Percentiles rank a stretch among this genome's conserved stretches.
phyloP scores from a whole-genome alignment of 2,888 invertebrate species.

The Polymixis flavicincta region DNA sequence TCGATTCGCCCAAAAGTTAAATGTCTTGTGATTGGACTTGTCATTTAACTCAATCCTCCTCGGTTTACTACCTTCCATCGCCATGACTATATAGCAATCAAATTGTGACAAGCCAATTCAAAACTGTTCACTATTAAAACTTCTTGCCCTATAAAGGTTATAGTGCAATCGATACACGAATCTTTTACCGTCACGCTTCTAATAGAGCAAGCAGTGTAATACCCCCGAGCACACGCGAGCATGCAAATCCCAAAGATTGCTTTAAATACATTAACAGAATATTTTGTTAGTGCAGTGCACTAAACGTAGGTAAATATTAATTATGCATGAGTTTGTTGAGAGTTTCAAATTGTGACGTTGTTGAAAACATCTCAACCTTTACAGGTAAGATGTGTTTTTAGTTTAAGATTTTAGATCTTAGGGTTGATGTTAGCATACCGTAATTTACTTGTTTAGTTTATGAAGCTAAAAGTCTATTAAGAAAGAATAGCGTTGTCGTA shows the following conservation, averaged over 20 bases:
- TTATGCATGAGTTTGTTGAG: constrained; percentile 57
- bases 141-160: constrained; percentile 2
- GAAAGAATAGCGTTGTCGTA: not conserved
- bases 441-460: not conserved
- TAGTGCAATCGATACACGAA: constrained; percentile 43
- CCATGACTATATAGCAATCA: not conserved
- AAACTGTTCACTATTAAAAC: not conserved
- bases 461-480: not conserved
- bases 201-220: constrained; percentile 30
- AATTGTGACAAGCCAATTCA: constrained; percentile 1
- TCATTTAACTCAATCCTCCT: not conserved
- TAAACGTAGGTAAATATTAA: constrained; percentile 57
- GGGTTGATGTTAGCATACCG: not conserved
- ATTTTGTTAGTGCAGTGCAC: constrained; percentile 51
- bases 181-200: constrained; percentile 43
- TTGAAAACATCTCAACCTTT: constrained; percentile 48
- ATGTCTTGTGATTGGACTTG: too few species aligned
- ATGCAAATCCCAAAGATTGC: constrained; percentile 41
- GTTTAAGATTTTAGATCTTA: constrained; percentile 18
- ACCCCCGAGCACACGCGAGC: constrained; percentile 44
- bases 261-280: constrained; percentile 49
- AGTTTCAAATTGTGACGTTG: constrained; percentile 61
- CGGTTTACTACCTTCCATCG: not conserved
- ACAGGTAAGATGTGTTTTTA: constrained; percentile 18
- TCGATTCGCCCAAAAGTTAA: too few species aligned